Conservation (phyloP, 2,888 invertebrate genomes). For the Patella depressa region DNA sequence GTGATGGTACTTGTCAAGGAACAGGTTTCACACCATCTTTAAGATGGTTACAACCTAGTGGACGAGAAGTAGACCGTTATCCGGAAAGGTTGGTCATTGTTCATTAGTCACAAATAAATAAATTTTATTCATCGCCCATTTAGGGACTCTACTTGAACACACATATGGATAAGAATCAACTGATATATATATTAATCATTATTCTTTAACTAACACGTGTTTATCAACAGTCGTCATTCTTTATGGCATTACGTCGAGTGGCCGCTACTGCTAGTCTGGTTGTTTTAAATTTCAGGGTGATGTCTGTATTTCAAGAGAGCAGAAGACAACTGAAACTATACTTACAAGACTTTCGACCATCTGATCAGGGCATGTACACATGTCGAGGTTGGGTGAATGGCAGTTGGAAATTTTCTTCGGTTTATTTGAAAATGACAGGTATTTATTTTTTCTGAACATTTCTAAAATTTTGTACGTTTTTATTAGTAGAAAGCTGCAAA, state of each 20-base stretch:
- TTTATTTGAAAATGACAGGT: constrained; percentile 1
- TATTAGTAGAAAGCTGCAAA: too few species aligned
- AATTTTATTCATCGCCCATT: too few species aligned
- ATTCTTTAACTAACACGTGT: too few species aligned
- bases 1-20: constrained; percentile 21
- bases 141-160: too few species aligned
- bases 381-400: constrained; percentile 17
- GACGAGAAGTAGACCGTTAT: constrained; percentile 12
- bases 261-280: too few species aligned
- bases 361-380: constrained; percentile 17
- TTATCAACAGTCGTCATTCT: too few species aligned
- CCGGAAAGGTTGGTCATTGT: constrained; percentile 11
- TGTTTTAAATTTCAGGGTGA: constrained; percentile 1
- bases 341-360: constrained; percentile 14
- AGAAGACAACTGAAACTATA: constrained; percentile 17
- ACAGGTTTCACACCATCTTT: constrained; percentile 18
- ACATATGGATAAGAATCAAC: too few species aligned
- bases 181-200: too few species aligned
- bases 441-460: neutral
- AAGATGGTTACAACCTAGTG: constrained; percentile 19
- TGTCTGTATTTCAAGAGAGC: constrained; percentile 19
- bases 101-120: too few species aligned
- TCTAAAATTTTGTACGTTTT: too few species aligned
- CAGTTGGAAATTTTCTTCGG: neutral
- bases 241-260: too few species aligned